Conservation (phyloP, 2,113 vertebrate genomes). For the Sterna hirundo region DNA sequence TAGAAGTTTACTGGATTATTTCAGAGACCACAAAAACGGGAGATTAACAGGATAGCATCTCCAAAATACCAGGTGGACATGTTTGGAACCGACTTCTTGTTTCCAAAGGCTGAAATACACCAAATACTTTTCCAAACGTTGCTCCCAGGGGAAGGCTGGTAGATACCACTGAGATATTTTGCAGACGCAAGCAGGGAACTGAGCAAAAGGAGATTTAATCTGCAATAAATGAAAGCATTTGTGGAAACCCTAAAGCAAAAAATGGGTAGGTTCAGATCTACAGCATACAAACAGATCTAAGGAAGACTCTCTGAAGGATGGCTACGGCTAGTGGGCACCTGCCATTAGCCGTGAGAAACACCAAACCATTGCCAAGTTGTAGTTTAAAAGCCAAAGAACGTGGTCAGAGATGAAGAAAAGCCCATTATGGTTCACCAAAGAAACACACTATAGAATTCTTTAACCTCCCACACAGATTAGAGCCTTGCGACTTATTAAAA, state of each 20-base stretch:
- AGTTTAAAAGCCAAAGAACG: not conserved
- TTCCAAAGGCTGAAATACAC: not conserved
- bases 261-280: not conserved
- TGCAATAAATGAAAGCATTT: not conserved
- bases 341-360: not conserved
- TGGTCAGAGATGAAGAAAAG: not conserved
- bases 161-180: fast-evolving
- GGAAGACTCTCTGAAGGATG: too few relatives aligned
- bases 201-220: not conserved
- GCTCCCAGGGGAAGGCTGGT: not conserved
- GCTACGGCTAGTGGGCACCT: not conserved
- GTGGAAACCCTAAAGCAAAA: not conserved
- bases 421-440: not conserved
- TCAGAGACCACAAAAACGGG: not conserved
- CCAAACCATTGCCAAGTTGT: not conserved
- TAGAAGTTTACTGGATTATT: not conserved
- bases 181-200: not conserved
- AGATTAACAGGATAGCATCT: not conserved
- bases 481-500: not conserved
- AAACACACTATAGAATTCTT: fast-evolving
- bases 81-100: not conserved
- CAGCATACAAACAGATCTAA: not conserved
- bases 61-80: not conserved
- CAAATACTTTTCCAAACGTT: not conserved
- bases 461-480: not conserved